phyloP scores from a whole-genome alignment of 2,797 vertebrate species.

The Thamnophis elegans region DNA sequence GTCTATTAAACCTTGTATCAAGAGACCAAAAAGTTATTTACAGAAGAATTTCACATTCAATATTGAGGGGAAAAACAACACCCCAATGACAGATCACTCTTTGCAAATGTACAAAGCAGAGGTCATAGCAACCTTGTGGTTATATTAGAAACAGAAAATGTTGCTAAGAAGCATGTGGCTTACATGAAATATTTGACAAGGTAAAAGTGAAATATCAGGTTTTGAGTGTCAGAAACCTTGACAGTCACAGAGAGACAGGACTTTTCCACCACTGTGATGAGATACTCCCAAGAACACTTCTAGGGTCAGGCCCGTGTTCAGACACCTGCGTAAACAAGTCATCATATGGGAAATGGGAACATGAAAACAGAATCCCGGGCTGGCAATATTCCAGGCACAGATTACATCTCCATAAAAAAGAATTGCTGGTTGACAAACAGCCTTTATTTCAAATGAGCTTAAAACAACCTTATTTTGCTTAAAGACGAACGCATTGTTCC shows the following conservation, averaged over 20 bases:
- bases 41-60: background rate
- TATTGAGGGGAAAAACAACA: background rate
- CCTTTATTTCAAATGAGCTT: background rate
- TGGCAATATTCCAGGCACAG: background rate
- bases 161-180: conserved; percentile 42
- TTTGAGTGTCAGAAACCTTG: background rate
- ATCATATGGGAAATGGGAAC: rapidly evolving
- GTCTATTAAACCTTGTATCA: conserved; percentile 18
- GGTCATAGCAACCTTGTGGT: conserved; percentile 28
- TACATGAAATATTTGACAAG: conserved; percentile 14
- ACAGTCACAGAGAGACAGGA: background rate
- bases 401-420: background rate
- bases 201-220: background rate
- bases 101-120: conserved; percentile 20
- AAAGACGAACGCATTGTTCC: background rate
- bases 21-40: conserved; percentile 28
- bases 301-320: background rate
- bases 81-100: background rate
- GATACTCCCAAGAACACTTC: background rate
- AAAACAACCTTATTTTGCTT: background rate
- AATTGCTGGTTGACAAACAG: background rate
- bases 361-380: background rate
- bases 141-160: conserved; percentile 7
- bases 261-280: background rate
- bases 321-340: background rate